Base-by-base conservation (phyloP, 2,797 vertebrate genomes). In the Pelobates cultripes region DNA sequence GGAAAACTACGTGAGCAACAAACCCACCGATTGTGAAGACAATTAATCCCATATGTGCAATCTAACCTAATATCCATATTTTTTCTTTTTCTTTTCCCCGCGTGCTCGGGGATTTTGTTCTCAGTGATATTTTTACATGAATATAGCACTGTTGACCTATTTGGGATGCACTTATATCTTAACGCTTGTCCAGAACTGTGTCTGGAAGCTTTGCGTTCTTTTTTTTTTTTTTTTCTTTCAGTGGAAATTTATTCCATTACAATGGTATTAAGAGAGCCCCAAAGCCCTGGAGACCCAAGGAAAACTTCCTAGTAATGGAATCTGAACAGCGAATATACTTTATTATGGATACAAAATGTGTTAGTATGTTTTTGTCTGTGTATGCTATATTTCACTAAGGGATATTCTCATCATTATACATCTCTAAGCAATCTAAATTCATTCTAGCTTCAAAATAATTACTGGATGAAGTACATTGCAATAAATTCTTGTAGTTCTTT, bases 251-350 rank as follows among this genome's bases (percentile, higher is more conserved):
- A 57, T 57, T 57, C 9, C 55, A 57, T 57, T 57, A 57, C 55
- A 57, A 12, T 57, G 55, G 55, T 57, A 57, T 57, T 57, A 12
- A 15, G 55, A 57, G 55, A 15, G 55, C 1, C 55, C 3, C 1
- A 57, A 57, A 57, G 14, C 14, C 55, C 55, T 14, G 13, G 55
- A 57, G 55, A 57, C 9, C 13, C 13, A 12, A 57, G 55, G 55
- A 57, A 57, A 57, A 57, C 55, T 57, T 17, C 61, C 28, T 64
- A 64, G 14, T 64, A 64, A 64, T 64, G 61, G 55, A 57, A 57
- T 47, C 45, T 47, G 45, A 47, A 47, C 45, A 47, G 45, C 45
- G 9, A 47, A 47, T 47, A 47, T 10, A 47, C 5, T 47, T 47
- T 47, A 47, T 47, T 47, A 47, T 47, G 45, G 45, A 47, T 47